Conservation (phyloP, 2,797 vertebrate species). For the Holocentrus rufus region DNA sequence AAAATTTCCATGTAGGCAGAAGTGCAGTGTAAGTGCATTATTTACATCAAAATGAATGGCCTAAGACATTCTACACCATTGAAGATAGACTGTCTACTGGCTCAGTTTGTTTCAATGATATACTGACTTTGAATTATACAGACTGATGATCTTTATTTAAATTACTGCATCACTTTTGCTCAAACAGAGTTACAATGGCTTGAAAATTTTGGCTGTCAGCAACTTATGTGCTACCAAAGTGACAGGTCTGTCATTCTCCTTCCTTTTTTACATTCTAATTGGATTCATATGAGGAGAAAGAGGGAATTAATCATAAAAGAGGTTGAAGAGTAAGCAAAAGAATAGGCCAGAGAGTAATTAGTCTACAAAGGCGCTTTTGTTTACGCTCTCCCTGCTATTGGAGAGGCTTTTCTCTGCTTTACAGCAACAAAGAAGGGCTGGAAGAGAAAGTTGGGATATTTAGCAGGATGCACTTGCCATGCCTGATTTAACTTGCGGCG, state of each 20-base stretch:
- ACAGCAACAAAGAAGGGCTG: constrained; percentile 61
- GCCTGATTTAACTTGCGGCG: constrained; percentile 63
- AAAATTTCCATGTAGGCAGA: no score
- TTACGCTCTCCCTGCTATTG: constrained; percentile 51
- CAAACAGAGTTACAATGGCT: not conserved
- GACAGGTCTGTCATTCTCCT: constrained; percentile 10
- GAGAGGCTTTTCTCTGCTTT: constrained; percentile 59
- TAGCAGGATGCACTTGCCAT: constrained; percentile 53
- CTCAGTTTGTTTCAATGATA: no score
- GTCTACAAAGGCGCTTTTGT: constrained; percentile 71
- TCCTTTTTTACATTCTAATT: constrained; percentile 41
- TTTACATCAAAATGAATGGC: no score
- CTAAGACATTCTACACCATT: no score
- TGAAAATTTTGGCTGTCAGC: not conserved
- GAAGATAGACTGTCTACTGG: no score
- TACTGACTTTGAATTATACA: not conserved
- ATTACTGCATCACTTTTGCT: not conserved
- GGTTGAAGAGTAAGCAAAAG: constrained; percentile 40
- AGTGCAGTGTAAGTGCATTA: no score
- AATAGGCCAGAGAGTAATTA: constrained; percentile 68
- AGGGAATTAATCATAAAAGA: constrained; percentile 59
- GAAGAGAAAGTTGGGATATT: constrained; percentile 69
- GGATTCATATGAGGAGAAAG: constrained; percentile 51
- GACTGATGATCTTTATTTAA: not conserved
- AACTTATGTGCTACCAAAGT: not conserved